Conservation (phyloP, 1,140 invertebrate genomes). For the Drosophila saltans region DNA sequence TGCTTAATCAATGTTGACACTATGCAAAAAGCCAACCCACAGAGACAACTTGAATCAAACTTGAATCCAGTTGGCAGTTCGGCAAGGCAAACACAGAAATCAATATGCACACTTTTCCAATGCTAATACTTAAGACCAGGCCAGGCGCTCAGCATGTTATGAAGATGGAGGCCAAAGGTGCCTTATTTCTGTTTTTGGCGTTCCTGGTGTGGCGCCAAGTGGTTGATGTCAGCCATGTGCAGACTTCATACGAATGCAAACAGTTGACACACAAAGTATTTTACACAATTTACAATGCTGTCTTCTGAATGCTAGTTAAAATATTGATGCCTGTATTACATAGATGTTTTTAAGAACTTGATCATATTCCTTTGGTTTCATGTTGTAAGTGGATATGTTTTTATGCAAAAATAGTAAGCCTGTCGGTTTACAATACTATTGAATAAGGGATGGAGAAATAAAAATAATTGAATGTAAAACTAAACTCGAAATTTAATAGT, state of each 20-base stretch:
- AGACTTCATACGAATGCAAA: slow-evolving; percentile 57
- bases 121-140: slow-evolving; percentile 47
- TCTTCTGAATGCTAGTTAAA: too few species aligned
- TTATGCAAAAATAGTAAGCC: too few species aligned
- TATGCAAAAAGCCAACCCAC: slow-evolving; percentile 77
- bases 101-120: slow-evolving; percentile 14
- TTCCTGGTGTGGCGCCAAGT: slow-evolving; percentile 65
- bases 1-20: slow-evolving; percentile 57
- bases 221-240: slow-evolving; percentile 76
- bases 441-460: too few species aligned
- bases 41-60: slow-evolving; percentile 36
- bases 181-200: slow-evolving; percentile 34
- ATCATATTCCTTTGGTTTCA: too few species aligned
- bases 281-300: too few species aligned
- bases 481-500: slow-evolving; percentile 41
- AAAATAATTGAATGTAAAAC: too few species aligned
- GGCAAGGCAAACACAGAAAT: slow-evolving; percentile 30
- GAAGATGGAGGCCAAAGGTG: slow-evolving; percentile 73
- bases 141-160: slow-evolving; percentile 73
- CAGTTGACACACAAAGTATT: slow-evolving; percentile 41
- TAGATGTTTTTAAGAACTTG: too few species aligned
- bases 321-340: too few species aligned
- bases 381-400: too few species aligned
- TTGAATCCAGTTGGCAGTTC: slow-evolving; percentile 68
- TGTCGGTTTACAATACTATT: too few species aligned